These are phyloP conservation scores for Amaurobius ferox DNA, from an alignment of 2,888 invertebrate species.

Conservation along the genomic window DNA sequence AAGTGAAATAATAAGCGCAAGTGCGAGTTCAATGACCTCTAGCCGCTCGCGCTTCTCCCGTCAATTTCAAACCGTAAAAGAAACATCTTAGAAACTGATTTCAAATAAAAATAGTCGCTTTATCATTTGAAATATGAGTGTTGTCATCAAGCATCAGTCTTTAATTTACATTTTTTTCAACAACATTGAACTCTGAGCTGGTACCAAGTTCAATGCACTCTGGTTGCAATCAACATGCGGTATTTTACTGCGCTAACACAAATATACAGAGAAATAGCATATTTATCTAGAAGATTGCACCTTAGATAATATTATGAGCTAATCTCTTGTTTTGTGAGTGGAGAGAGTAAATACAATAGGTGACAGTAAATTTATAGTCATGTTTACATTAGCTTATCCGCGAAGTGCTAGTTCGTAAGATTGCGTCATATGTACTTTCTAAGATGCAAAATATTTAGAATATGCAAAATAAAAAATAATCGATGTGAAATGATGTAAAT, in stretches of 20 bases:
- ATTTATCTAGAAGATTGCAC: neutral
- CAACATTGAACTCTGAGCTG: conserved; percentile 27
- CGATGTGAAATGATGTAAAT: too few relatives aligned
- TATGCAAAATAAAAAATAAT: neutral
- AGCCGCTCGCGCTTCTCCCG: conserved; percentile 1
- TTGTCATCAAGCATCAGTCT: too few relatives aligned
- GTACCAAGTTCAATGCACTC: conserved; percentile 51
- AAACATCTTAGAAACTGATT: too few relatives aligned
- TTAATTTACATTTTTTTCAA: too few relatives aligned
- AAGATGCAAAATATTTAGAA: neutral
- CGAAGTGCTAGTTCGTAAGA: neutral
- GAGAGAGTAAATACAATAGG: neutral
- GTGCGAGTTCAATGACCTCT: conserved; percentile 48
- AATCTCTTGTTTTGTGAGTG: neutral
- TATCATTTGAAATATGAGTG: too few relatives aligned
- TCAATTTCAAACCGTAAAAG: too few relatives aligned
- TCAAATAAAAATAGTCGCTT: too few relatives aligned
- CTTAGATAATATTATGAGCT: conserved; percentile 13
- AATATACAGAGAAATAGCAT: neutral
- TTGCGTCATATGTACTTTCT: too few relatives aligned
- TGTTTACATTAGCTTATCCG: conserved; percentile 13
- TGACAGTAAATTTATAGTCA: conserved; percentile 7
- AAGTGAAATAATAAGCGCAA: conserved; percentile 16
- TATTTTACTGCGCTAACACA: conserved; percentile 1
- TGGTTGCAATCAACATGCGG: conserved; percentile 5